Evolutionary conservation across 2,113 vertebrate genomes (phyloP).

Genomic region (Nematolebias whitei): DNA sequence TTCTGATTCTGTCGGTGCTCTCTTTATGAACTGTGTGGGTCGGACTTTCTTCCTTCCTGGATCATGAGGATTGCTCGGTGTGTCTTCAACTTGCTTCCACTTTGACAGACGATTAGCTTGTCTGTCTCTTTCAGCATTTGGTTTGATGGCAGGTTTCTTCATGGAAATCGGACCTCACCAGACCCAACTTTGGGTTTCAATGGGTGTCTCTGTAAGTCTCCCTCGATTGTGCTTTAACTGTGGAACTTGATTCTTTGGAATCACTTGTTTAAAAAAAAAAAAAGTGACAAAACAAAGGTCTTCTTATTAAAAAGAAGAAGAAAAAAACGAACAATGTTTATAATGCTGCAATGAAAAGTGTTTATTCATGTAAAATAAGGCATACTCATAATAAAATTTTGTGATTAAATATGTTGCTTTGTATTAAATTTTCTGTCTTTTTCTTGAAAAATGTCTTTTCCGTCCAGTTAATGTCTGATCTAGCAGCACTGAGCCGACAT

Average conservation of each 20-base stretch:
- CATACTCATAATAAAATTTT: slow-evolving; percentile 97
- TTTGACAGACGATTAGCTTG: slow-evolving; percentile 38
- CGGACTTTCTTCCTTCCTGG: slow-evolving; percentile 81
- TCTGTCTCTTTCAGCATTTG: slow-evolving; percentile 44
- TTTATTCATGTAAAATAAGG: slow-evolving; percentile 91
- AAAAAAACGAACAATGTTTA: slow-evolving; percentile 18
- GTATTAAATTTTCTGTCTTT: slow-evolving; percentile 41
- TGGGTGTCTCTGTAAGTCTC: slow-evolving; percentile 72
- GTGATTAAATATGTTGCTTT: slow-evolving; percentile 79
- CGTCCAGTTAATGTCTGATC: slow-evolving; percentile 40
- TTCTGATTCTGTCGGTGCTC: slow-evolving; percentile 75
- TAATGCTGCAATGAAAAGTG: slow-evolving; percentile 56
- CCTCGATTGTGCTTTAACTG: slow-evolving; percentile 85
- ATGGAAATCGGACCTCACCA: slow-evolving; percentile 20
- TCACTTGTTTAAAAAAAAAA: slow-evolving; percentile 87
- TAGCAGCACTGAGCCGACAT: slow-evolving; percentile 58
- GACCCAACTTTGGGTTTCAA: slow-evolving; percentile 43
- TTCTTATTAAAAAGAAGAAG: slow-evolving; percentile 62
- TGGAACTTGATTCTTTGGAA: slow-evolving; percentile 85
- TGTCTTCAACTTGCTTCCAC: slow-evolving; percentile 66
- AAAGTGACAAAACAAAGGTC: slow-evolving; percentile 88
- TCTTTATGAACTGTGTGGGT: slow-evolving; percentile 81
- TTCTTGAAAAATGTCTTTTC: slow-evolving; percentile 34
- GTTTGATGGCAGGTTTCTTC: slow-evolving; percentile 36
- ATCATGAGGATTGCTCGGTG: slow-evolving; percentile 78